Evolutionary conservation across 2,797 vertebrate genomes (phyloP).

Genomic region (Parotocinclus haroldoi): DNA sequence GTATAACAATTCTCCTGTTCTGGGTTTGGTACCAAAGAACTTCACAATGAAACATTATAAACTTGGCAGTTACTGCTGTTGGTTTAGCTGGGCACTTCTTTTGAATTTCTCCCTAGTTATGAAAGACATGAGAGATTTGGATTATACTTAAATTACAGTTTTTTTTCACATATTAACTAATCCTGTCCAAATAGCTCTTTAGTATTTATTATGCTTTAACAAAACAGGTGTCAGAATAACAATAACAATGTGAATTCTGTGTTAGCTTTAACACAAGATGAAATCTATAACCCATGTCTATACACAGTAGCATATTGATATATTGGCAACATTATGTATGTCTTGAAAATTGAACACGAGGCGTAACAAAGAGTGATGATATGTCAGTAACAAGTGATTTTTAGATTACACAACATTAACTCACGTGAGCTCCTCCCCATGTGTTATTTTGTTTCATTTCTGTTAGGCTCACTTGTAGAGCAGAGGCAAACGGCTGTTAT

Average conservation of each 20-base stretch:
- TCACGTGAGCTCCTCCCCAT: background rate
- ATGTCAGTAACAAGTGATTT: background rate
- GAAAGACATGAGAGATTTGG: too few species aligned
- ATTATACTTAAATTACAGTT: too few species aligned
- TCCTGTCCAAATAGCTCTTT: background rate
- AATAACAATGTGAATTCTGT: background rate
- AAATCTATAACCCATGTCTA: constrained; percentile 2
- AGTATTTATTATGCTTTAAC: constrained; percentile 4
- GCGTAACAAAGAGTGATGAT: background rate
- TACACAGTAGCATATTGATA: constrained; percentile 19
- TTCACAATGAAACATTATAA: too few species aligned
- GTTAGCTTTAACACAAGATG: background rate
- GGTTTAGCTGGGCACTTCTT: too few species aligned
- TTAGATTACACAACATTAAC: constrained; percentile 11
- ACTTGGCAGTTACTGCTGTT: too few species aligned
- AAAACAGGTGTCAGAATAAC: constrained; percentile 3
- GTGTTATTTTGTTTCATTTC: background rate
- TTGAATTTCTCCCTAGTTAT: too few species aligned
- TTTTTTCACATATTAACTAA: background rate
- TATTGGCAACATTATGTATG: background rate
- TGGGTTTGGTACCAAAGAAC: too few species aligned
- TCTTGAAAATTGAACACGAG: background rate
- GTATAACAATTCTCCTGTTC: too few species aligned
- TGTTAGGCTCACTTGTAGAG: constrained; percentile 80
- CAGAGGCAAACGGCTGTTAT: constrained; percentile 88